Evolutionary conservation across 2,113 vertebrate species (phyloP).

Genomic region (Garra rufa): DNA sequence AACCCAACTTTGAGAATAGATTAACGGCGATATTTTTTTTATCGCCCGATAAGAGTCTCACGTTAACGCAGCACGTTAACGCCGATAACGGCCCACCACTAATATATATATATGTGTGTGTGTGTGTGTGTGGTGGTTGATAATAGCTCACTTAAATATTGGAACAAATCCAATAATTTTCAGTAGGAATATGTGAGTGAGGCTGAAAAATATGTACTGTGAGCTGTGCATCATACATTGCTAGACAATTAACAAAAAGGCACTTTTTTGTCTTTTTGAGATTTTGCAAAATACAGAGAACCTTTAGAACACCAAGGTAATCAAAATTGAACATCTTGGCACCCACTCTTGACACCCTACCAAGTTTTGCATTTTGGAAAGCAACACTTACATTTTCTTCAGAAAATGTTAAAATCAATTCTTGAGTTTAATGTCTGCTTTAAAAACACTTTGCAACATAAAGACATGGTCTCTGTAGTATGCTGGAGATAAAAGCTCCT

Average conservation of each 20-base stretch:
- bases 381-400: neutral
- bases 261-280: neutral
- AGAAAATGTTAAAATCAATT: neutral
- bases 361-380: neutral
- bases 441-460: neutral
- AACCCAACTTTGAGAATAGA: too few species aligned
- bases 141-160: neutral
- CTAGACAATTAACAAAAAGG: neutral
- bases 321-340: neutral
- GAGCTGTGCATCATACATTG: neutral
- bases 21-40: too few species aligned
- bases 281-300: neutral
- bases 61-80: too few species aligned
- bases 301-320: neutral
- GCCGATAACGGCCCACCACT: too few species aligned
- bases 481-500: conserved; percentile 43
- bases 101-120: too few species aligned
- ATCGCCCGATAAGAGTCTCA: too few species aligned
- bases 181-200: neutral
- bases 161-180: neutral
- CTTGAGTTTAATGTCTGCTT: neutral
- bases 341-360: neutral
- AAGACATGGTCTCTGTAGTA: conserved; percentile 13
- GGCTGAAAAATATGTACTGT: neutral
- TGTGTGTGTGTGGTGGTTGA: too few species aligned